These are phyloP conservation scores for Thalpophila matura DNA, from an alignment of 2,888 invertebrate species.

Conservation along the genomic window DNA sequence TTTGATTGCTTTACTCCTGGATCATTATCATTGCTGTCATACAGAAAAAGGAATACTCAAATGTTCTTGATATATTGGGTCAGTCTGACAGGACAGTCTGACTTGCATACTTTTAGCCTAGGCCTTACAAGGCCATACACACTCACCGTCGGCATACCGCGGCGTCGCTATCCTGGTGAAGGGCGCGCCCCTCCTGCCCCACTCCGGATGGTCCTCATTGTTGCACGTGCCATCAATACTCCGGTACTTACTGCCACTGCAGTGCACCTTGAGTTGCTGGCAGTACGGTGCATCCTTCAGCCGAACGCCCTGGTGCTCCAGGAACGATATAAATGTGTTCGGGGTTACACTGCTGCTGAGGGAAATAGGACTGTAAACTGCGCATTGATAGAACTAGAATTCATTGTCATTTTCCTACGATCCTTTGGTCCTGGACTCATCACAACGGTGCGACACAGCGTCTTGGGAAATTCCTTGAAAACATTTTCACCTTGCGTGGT, in stretches of 20 bases:
- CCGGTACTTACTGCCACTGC: slow-evolving; percentile 89
- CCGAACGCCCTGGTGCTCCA: slow-evolving; percentile 80
- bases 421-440: background rate
- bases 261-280: slow-evolving; percentile 73
- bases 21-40: no score
- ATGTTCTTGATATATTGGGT: no score
- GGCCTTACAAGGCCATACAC: no score
- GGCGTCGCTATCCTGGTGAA: slow-evolving; percentile 91
- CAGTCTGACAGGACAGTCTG: no score
- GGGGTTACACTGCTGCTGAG: slow-evolving; percentile 80
- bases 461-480: no score
- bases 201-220: slow-evolving; percentile 92
- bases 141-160: slow-evolving; percentile 91
- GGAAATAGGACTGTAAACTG: slow-evolving; percentile 38
- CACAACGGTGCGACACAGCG: no score
- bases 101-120: no score
- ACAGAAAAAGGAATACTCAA: no score
- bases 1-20: no score
- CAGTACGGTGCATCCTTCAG: slow-evolving; percentile 75
- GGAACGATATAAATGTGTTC: slow-evolving; percentile 86
- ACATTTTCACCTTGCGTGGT: no score
- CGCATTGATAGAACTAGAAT: background rate
- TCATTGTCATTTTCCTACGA: no score
- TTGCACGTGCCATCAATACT: slow-evolving; percentile 95
- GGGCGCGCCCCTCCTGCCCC: slow-evolving; percentile 92